Base-by-base conservation (phyloP, 2,888 invertebrate genomes). In the Anoncus sp. region DNA sequence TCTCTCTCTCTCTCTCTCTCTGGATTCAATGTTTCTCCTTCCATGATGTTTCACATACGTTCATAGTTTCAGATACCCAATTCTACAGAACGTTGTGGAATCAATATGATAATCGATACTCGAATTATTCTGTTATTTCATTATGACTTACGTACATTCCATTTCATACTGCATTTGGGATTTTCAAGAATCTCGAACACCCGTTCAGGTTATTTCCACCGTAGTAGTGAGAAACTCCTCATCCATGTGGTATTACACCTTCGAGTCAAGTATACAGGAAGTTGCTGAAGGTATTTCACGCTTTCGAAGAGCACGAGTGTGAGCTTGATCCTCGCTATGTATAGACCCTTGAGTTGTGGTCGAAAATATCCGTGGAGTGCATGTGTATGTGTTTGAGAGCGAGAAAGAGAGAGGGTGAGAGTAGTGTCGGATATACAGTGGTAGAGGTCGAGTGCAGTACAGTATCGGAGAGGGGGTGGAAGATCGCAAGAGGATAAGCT, bases 331-430 rank as follows among this genome's bases (percentile, higher is more conserved):
- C 53, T 60, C 16, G 16, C 43, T 31, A 20, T 53, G 65, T 74
- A 69, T 73, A 47, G 74, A 69, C 45, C 65, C 53, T 65, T 16
- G 53, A 60, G 74, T 63, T 59, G 49, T 49, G 51, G 40, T 70
- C 45, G 69, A 65, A 65, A 74, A 70, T 65, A 65, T 27, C 57
- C 16, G 53, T 65, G 22, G 63, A 70, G 74, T 45, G 14, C 22
- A 35, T 22, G 63, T 35, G 35, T 20, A 65, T 38, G 49, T 51
- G 12, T 35, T 35, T 35, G 49, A 20, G 38, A 49, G 38, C n/a
- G 65, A 49, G 53, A 59, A 63, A 59, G 49, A 59, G 35, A 27
- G 27, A 24, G 14, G 18, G 43, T 27, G 40, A 20, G n/a, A 45
- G 31, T 18, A 24, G 27, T 16, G 24, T 24, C 24, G 59, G 35